Evolutionary conservation across 1,140 invertebrate genomes (phyloP).

Genomic region (Drosophila serrata): DNA sequence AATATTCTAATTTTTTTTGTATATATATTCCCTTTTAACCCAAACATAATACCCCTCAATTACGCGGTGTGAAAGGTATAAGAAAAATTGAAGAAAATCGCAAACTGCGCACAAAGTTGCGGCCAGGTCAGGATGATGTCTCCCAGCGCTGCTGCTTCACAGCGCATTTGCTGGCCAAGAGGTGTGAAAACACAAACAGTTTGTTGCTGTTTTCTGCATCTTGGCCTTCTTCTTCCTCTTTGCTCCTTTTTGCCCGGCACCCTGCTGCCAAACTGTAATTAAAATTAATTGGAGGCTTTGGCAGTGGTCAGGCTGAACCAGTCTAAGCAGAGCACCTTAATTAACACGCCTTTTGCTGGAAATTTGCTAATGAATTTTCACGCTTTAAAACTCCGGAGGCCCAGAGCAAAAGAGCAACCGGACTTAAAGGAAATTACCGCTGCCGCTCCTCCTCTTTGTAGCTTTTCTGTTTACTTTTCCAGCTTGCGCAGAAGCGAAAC

Average conservation of each 20-base stretch:
- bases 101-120: conserved; percentile 62
- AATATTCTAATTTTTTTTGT: too few relatives aligned
- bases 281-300: conserved; percentile 81
- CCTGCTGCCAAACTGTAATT: conserved; percentile 69
- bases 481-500: conserved; percentile 55
- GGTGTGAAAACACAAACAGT: conserved; percentile 83
- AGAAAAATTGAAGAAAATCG: conserved; percentile 32
- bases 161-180: conserved; percentile 76
- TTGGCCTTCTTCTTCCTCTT: conserved; percentile 45
- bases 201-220: conserved; percentile 63
- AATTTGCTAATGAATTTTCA: conserved; percentile 66
- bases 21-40: too few relatives aligned
- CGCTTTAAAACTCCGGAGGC: conserved; percentile 57
- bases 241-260: conserved; percentile 12
- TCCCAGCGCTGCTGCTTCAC: conserved; percentile 39
- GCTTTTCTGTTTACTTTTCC: conserved; percentile 45
- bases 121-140: conserved; percentile 58
- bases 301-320: conserved; percentile 57
- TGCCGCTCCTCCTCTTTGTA: conserved; percentile 1
- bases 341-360: conserved; percentile 54
- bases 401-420: conserved; percentile 26
- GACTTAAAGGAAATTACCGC: conserved; percentile 24
- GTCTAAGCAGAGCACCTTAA: conserved; percentile 51
- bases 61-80: not conserved
- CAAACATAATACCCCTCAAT: not conserved